Base-by-base conservation (phyloP, 2,113 vertebrate species). In the Sinosuthora webbiana region DNA sequence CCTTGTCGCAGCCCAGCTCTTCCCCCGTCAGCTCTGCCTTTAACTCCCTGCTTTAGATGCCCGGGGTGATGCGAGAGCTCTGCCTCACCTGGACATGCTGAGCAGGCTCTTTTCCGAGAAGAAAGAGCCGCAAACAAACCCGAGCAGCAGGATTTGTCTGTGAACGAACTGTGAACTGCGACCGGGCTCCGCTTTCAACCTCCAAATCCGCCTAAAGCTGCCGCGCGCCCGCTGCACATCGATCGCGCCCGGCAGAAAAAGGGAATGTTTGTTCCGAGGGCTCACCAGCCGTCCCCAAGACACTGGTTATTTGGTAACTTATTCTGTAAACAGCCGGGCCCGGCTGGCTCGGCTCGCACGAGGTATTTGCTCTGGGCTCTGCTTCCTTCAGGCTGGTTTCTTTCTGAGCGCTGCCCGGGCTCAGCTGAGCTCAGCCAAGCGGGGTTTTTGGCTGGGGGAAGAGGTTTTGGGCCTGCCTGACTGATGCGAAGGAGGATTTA, bases 161-260 rank as follows among this genome's bases (percentile, higher is more conserved):
- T 89, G 95, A 97, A 96, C 95, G 90, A 95, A 96, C 94, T 95
- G 96, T 96, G 95, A 97, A 97, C 92, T 84, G 97, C 90, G 77
- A 95, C 79, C 14, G 90, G 50, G 78, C 1, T 24, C 22, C 22
- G 67, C 90, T 96, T 97, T 95, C 93, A 95, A 89, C 53, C 95
- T 82, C 88, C 90, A 96, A 97, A 97, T 95, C 97, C 97, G 84
- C 68, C 95, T 28, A 27, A 41, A 96, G 95, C 95, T 39, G 50
- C 86, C 15, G 7, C 20, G 85, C 45, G 25, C 18, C 87, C 11
- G 84, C 93, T 14, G 65, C 93, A 2, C 80, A 97, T 96, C 87
- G 71, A 97, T 97, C 15, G 75, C 3, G 45, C 45, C 78, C 75
- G 77, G 87, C 83, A 28, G 62, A 49, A 25, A 64, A 75, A 53